Evolutionary conservation across 2,888 invertebrate species (phyloP).

Genomic region (Microctonus hyperodae): DNA sequence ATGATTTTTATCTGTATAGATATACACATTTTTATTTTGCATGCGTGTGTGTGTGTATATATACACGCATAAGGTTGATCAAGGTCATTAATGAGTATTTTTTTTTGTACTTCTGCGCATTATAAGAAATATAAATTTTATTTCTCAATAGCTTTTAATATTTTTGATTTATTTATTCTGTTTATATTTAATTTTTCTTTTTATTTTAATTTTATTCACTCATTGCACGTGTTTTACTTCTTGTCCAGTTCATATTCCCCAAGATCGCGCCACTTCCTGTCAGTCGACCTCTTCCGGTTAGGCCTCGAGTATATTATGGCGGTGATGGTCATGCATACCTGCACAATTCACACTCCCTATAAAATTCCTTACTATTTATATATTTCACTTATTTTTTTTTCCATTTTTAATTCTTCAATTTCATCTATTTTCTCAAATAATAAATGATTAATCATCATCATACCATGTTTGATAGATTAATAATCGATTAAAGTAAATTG

Average conservation of each 20-base stretch:
- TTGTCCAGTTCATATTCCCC: conserved; percentile 6
- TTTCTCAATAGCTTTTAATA: background rate
- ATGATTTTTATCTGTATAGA: too few relatives aligned
- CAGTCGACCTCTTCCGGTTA: conserved; percentile 46
- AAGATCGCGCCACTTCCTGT: conserved; percentile 42
- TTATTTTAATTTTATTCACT: too few relatives aligned
- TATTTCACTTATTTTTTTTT: background rate
- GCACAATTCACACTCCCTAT: conserved; percentile 32
- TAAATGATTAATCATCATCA: background rate
- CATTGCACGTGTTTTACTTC: background rate
- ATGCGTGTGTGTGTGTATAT: background rate
- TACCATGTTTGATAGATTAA: background rate
- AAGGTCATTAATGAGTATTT: background rate
- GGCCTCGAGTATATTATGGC: too few relatives aligned
- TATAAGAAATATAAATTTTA: background rate
- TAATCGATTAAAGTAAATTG: background rate
- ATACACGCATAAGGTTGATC: background rate
- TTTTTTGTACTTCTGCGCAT: too few relatives aligned
- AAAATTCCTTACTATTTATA: background rate
- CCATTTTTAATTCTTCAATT: too few relatives aligned
- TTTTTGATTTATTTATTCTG: background rate
- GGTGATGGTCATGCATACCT: conserved; percentile 44
- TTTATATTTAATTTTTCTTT: too few relatives aligned
- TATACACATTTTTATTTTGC: too few relatives aligned
- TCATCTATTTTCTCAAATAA: background rate